phyloP scores from a whole-genome alignment of 2,888 invertebrate genomes.

The Antheraea assamensis region DNA sequence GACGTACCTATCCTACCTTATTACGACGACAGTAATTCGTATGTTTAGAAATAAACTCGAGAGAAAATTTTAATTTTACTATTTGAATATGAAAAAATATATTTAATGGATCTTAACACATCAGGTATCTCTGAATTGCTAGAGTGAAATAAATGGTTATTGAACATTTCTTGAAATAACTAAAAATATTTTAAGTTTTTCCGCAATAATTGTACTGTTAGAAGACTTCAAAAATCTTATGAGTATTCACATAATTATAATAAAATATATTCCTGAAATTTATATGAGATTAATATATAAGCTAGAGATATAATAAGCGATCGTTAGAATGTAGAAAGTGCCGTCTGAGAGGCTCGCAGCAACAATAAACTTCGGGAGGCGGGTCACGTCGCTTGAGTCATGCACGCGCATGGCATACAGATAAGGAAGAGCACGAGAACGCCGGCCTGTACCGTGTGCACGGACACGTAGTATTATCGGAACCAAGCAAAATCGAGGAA shows the following conservation, averaged over 20 bases:
- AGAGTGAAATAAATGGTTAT: no score
- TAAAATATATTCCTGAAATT: conserved; percentile 20
- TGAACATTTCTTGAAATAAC: no score
- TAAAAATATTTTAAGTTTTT: background rate
- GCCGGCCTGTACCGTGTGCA: background rate
- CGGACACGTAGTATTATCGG: conserved; percentile 28
- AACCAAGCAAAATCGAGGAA: conserved; percentile 25
- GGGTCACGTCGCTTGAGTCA: conserved; percentile 63
- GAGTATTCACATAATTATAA: background rate
- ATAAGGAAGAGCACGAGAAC: conserved; percentile 39
- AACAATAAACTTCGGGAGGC: conserved; percentile 55
- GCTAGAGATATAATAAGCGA: conserved; percentile 45
- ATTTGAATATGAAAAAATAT: no score
- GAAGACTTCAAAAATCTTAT: background rate
- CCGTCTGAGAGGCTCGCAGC: conserved; percentile 48
- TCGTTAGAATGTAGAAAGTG: conserved; percentile 55
- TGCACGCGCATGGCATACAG: conserved; percentile 65
- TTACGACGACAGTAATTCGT: no score
- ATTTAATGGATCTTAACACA: no score
- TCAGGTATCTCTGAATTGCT: no score
- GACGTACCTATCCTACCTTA: no score
- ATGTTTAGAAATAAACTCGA: no score
- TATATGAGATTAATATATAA: conserved; percentile 41
- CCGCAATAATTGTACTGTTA: background rate
- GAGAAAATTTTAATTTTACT: no score